Base-by-base conservation (phyloP, 2,797 vertebrate genomes). In the Gephyroberyx darwinii region DNA sequence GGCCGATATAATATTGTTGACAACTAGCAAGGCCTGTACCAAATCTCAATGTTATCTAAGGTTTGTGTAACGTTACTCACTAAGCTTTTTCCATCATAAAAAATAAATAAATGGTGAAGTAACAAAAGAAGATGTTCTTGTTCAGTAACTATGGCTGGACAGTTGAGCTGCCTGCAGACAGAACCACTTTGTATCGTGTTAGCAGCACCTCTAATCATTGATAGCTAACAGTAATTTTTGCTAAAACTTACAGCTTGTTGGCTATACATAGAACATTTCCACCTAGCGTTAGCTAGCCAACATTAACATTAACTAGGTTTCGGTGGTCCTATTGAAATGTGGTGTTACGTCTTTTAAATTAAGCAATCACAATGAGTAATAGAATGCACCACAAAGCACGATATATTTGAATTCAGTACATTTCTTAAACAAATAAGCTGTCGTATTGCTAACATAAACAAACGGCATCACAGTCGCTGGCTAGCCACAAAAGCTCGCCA, bases 371-470 rank as follows among this genome's bases (percentile, higher is more conserved):
- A 9, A 0, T 5, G 12, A 9, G 0, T 19, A 0, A 17, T 4
- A 5, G 16, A 0, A 19, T 9, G 19, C n/a, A 1, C 0, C 0
- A 9, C 2, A 30, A 17, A 5, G 4, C 20, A n/a, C 0, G 1
- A 5, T 13, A 3, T 20, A 4, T 17, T 59, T 41, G 1, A 1
- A 45, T 17, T 26, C 0, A 5, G 3, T 10, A 8, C 0, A 0
- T 5, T 37, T 16, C 17, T 47, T 57, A 16, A 3, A 8, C 39
- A 20, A 54, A 60, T 6, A 1, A 53, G 30, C 2, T 17, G 48
- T n/a, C 47, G 58, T 64, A 47, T 8, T 69, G 84, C 82, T 74
- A 84, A 89, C 86, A 80, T 91, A 91, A 91, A 91, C 90, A 93
- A 91, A 91, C 72, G 54, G 37, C 52, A 22, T 59, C 55, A 58